phyloP scores from a whole-genome alignment of 1,140 invertebrate species.

The Achroia grisella region DNA sequence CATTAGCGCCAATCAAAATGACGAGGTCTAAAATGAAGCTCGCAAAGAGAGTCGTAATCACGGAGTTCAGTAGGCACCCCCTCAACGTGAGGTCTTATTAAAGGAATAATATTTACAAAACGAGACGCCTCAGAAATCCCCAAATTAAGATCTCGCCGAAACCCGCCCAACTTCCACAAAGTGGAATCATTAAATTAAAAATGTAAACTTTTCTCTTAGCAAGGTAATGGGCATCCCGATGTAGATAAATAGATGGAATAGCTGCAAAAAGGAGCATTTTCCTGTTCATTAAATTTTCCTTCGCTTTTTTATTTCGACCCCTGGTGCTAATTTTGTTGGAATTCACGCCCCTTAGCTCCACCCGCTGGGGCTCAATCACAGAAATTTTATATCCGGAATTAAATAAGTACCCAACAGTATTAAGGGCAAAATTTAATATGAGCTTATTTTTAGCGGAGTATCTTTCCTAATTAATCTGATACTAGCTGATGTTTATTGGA shows the following conservation, averaged over 20 bases:
- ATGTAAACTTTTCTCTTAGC: slow-evolving; percentile 75
- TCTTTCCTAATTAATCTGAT: slow-evolving; percentile 59
- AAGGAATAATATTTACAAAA: slow-evolving; percentile 74
- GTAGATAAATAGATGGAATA: slow-evolving; percentile 75
- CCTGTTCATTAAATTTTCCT: slow-evolving; percentile 76
- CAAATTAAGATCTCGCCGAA: slow-evolving; percentile 71
- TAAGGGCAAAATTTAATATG: slow-evolving; percentile 67
- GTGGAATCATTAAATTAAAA: slow-evolving; percentile 76
- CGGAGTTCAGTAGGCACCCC: slow-evolving; percentile 66
- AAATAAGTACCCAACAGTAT: slow-evolving; percentile 72
- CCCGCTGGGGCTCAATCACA: slow-evolving; percentile 72
- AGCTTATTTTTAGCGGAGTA: slow-evolving; percentile 57
- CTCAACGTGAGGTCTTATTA: slow-evolving; percentile 73
- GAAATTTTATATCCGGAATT: slow-evolving; percentile 75
- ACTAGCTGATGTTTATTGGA: slow-evolving; percentile 32
- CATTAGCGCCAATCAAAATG: slow-evolving; percentile 74
- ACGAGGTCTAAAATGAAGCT: slow-evolving; percentile 71
- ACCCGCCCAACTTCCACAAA: slow-evolving; percentile 73
- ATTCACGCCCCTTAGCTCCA: slow-evolving; percentile 73
- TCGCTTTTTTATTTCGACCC: slow-evolving; percentile 74
- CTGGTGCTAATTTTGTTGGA: slow-evolving; percentile 75
- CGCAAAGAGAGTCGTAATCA: slow-evolving; percentile 69
- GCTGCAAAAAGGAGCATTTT: slow-evolving; percentile 75
- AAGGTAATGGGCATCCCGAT: slow-evolving; percentile 74
- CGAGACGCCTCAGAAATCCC: slow-evolving; percentile 73